These are phyloP conservation scores for Cantharis nigra DNA, from an alignment of 2,888 invertebrate genomes.

Conservation along the genomic window DNA sequence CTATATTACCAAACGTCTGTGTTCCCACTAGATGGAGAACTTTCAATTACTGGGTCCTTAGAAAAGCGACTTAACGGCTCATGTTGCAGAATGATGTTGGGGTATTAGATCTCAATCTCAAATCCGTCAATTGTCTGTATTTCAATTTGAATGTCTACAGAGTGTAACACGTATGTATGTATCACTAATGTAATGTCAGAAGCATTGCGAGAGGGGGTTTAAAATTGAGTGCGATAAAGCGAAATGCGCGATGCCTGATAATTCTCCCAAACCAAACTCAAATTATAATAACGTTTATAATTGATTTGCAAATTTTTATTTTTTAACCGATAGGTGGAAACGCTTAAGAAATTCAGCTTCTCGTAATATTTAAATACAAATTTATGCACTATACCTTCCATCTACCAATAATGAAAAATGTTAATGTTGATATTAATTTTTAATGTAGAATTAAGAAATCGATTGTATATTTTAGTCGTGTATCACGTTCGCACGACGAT, in stretches of 20 bases:
- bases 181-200: constrained; percentile 23
- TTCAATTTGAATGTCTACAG: constrained; percentile 37
- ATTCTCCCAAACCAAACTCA: not conserved
- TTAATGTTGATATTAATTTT: not conserved
- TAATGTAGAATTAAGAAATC: not conserved
- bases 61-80: constrained; percentile 52
- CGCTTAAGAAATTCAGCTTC: not conserved
- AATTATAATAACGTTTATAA: not conserved
- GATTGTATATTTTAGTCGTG: not conserved
- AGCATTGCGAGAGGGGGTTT: constrained; percentile 16
- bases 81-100: constrained; percentile 51
- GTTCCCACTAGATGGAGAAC: constrained; percentile 42
- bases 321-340: not conserved
- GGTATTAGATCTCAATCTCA: constrained; percentile 53
- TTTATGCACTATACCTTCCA: not conserved
- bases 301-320: not conserved
- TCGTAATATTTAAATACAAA: not conserved
- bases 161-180: constrained; percentile 12
- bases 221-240: constrained; percentile 17
- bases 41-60: constrained; percentile 54
- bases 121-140: constrained; percentile 53
- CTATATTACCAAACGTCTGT: constrained; percentile 39
- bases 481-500: not conserved
- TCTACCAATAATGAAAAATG: not conserved
- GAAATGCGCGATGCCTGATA: not conserved